A percentile compares a stretch with the other conserved stretches of the same genome.
Conservation (phyloP, 2,888 invertebrate species). For the Cheilosia urbana region DNA sequence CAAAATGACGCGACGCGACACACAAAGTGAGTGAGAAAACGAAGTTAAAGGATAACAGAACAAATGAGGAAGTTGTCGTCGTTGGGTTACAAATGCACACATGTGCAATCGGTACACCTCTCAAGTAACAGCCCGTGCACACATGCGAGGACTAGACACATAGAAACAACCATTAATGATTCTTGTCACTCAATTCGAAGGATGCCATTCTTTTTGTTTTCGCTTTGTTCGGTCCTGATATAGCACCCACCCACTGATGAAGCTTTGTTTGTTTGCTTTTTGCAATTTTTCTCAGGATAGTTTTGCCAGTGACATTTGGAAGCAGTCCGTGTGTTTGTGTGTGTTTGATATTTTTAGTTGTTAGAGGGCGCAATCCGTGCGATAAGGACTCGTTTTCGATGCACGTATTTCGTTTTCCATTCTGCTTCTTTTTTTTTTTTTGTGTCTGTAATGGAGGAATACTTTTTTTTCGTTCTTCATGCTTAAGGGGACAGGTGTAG, state of each 20-base stretch:
- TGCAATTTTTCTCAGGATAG: conserved; percentile 48
- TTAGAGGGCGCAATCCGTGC: conserved; percentile 36
- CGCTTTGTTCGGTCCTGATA: conserved; percentile 22
- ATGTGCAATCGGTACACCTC: conserved; percentile 18
- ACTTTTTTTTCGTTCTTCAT: conserved; percentile 8
- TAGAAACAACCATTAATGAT: conserved; percentile 70
- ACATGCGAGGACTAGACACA: conserved; percentile 13
- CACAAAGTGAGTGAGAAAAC: conserved; percentile 63
- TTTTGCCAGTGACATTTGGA: conserved; percentile 48
- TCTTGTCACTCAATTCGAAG: conserved; percentile 74
- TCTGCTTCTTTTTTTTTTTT: conserved; percentile 8
- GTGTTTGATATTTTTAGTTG: conserved; percentile 36
- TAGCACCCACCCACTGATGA: neutral
- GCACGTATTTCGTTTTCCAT: conserved; percentile 50
- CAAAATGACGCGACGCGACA: conserved; percentile 39
- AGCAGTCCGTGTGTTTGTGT: conserved; percentile 15
- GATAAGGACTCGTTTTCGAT: conserved; percentile 51
- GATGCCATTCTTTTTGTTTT: conserved; percentile 56
- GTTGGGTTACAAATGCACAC: conserved; percentile 50
- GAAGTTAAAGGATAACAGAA: conserved; percentile 70
- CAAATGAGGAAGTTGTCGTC: conserved; percentile 65
- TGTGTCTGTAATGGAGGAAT: conserved; percentile 31
- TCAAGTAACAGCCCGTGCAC: neutral
- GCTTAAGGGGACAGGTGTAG: conserved; percentile 46
- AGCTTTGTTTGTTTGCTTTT: conserved; percentile 6